Evolutionary conservation across 2,113 vertebrate genomes (phyloP), one percentile per base, ranked within the genome.

Genomic region (Pygoscelis antarcticus): DNA sequence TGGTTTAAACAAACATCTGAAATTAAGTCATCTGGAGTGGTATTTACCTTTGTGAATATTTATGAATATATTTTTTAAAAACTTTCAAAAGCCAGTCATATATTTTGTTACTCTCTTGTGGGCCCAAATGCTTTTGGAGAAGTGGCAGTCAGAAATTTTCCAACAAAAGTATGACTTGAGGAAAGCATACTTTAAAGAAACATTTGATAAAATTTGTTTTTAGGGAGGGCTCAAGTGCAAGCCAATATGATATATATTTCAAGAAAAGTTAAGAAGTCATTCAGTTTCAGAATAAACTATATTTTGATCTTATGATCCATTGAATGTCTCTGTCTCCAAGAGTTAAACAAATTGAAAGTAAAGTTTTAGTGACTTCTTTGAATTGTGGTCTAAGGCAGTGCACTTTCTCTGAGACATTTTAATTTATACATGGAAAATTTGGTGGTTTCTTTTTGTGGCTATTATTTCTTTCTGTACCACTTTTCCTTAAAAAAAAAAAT

Each of bases 1-100:
- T 82, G 61, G 83, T 75, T 95, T 96, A 90, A 91, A 87, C 25
- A 84, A 79, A 75, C 52, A 78, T 42, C 68, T 87, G 47, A 87
- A 81, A 78, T 36, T 1, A 84, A 66, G 55, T 78, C 5, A 42
- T 51, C 47, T 84, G 64, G n/a, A 87, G 47, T 71, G 16, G 4
- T 46, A 58, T 78, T 87, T 81, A 61, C 16, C 13, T 83, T 62
- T 83, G 26, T 71, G 55, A 51, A 89, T 75, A 29, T 65, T 89
- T 81, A 60, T 40, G 4, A 71, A 80, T 30, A 12, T 21, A 21
- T 74, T 87, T 86, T 55, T 82, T 11, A 60, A 62, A 84, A 58
- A 4, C 38, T 90, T 81, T 27, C 42, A 83, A 78, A 90, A 68
- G 1, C 8, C 74, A 46, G 7, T 55, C 21, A 23, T 17, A 8